These are phyloP conservation scores for Caloenas nicobarica DNA, from an alignment of 2,113 vertebrate species.

Conservation along the genomic window DNA sequence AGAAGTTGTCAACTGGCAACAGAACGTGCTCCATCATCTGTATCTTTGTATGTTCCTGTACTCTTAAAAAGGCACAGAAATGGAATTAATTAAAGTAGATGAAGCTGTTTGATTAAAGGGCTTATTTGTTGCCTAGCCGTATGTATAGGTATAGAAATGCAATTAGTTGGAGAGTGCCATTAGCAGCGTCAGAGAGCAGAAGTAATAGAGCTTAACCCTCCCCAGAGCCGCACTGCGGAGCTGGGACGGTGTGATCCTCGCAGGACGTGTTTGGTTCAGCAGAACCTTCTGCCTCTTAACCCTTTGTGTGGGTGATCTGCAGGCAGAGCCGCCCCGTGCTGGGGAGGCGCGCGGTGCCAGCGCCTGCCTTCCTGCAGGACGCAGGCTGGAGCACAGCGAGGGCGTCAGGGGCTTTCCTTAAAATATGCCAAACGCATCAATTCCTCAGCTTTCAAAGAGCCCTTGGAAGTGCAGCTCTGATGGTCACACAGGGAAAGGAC, in stretches of 20 bases:
- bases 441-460: not conserved
- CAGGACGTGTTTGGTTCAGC: not conserved
- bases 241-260: not conserved
- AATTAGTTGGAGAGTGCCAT: constrained; percentile 35
- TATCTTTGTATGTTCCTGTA: constrained; percentile 23
- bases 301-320: not conserved
- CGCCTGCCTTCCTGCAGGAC: not conserved
- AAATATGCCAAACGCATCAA: not conserved
- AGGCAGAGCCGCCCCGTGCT: not conserved
- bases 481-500: not conserved
- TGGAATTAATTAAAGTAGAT: constrained; percentile 35
- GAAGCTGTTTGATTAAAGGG: constrained; percentile 50
- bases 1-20: not conserved
- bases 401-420: not conserved
- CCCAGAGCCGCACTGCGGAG: not conserved
- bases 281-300: not conserved
- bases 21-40: not conserved
- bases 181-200: constrained; percentile 52
- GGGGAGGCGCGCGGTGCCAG: not conserved
- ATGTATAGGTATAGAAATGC: constrained; percentile 43
- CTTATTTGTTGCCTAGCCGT: not conserved
- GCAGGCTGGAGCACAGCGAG: not conserved
- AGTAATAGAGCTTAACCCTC: constrained; percentile 51
- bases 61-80: constrained; percentile 14
- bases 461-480: not conserved